These are phyloP conservation scores for Cardiocondyla obscurior DNA, from an alignment of 1,140 invertebrate genomes.

Conservation along the genomic window DNA sequence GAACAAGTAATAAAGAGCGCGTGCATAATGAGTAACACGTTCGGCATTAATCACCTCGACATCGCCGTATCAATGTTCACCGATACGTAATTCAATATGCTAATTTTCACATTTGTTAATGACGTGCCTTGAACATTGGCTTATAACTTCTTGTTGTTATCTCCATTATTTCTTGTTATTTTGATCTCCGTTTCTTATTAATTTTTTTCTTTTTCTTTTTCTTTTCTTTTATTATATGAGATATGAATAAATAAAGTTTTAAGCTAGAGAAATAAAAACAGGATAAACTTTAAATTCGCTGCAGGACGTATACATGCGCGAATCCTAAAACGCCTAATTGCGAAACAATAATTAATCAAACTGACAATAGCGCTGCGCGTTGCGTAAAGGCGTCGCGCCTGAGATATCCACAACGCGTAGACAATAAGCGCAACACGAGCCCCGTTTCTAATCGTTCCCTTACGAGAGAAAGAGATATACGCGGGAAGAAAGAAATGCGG, in stretches of 20 bases:
- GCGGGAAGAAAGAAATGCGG: conserved; percentile 9
- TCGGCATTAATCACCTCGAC: neutral
- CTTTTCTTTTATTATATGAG: neutral
- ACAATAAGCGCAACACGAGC: conserved; percentile 24
- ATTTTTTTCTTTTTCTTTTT: no score
- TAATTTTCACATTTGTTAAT: neutral
- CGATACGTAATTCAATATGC: neutral
- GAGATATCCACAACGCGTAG: conserved; percentile 15
- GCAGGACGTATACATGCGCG: neutral
- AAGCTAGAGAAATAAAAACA: neutral
- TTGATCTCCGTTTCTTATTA: neutral
- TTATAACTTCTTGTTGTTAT: neutral
- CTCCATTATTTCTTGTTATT: neutral
- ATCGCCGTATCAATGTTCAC: neutral
- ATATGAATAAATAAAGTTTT: neutral
- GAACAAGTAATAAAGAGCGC: neutral
- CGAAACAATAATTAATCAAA: conserved; percentile 55
- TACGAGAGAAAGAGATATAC: no score
- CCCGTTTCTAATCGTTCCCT: conserved; percentile 38
- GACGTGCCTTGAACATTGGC: neutral
- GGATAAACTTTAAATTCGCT: neutral
- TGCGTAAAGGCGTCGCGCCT: neutral
- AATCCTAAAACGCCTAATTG: conserved; percentile 30
- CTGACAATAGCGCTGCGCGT: conserved; percentile 14
- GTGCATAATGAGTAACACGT: neutral